Evolutionary conservation across 2,797 vertebrate genomes (phyloP), one percentile per base, ranked within the genome.

Genomic region (Phataginus tricuspis): DNA sequence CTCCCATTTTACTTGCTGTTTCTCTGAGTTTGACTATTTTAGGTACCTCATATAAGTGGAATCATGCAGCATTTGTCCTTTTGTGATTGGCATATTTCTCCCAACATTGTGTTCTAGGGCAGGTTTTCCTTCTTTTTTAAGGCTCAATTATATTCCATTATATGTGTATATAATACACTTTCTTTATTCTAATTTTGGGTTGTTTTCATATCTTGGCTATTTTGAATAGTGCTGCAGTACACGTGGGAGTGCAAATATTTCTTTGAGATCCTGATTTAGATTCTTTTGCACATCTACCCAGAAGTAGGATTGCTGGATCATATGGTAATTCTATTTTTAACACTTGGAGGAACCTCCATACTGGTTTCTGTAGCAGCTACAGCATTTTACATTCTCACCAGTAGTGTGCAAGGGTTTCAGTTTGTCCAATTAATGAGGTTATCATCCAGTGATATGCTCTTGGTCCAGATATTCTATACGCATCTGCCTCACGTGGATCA

Each of bases 401-500:
- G 45, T 13, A 90, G 5, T 72, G 31, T 53, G 25, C 14, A 86
- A 45, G 7, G 25, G n/a, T 86, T 94, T 23, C 29, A 82, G 0
- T 77, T 95, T 87, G 29, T 90, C 42, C 10, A 37, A 68, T 90
- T 55, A n/a, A 51, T 86, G 15, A 90, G 23, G n/a, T 94, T 83
- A 16, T 77, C 11, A 34, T 71, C 29, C 53, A 69, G 37, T 75
- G 53, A 71, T 89, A 55, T 55, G 9, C 34, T 71, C 49, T 75
- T 86, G 34, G 0, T 53, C 4, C 90, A 39, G 27, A 57, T 27
- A 55, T 90, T 19, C 18, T 27, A 49, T 59, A 23, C 39, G 13
- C 18, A 21, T 77, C 29, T 85, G 31, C 42, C 8, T 90, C 3
- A 49, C 12, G 16, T 89, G 25, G 12, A 25, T 59, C 19, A 57